phyloP scores from a whole-genome alignment of 1,140 invertebrate genomes.

The Pygmarrhopalites habei region DNA sequence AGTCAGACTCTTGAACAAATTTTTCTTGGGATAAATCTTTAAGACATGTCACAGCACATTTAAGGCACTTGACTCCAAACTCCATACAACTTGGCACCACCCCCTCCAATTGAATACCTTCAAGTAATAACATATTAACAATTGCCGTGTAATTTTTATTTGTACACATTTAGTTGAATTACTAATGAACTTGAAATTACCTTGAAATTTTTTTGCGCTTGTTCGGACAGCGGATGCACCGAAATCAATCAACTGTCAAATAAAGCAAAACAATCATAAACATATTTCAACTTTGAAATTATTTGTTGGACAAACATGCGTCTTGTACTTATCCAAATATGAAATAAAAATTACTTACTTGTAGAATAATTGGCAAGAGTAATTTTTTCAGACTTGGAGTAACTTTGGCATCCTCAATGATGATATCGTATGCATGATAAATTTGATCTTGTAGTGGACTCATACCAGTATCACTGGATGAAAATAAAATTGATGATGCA shows the following conservation, averaged over 20 bases:
- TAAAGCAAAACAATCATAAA: no score
- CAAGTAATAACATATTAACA: background rate
- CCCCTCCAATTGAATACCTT: slow-evolving; percentile 34
- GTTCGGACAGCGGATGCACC: slow-evolving; percentile 33
- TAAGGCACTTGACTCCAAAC: slow-evolving; percentile 37
- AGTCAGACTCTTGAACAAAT: slow-evolving; percentile 15
- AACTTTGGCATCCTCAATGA: slow-evolving; percentile 25
- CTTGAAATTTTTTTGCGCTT: no score
- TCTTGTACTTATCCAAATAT: no score
- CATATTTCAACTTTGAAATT: no score
- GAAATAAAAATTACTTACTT: no score
- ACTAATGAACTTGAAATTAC: no score
- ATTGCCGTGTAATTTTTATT: no score
- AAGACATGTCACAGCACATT: slow-evolving; percentile 21
- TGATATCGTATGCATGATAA: slow-evolving; percentile 31
- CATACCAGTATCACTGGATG: slow-evolving; percentile 36
- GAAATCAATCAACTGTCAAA: slow-evolving; percentile 33
- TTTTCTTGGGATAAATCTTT: slow-evolving; percentile 20
- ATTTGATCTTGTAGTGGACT: slow-evolving; percentile 38
- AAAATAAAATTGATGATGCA: slow-evolving; percentile 35
- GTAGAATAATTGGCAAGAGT: slow-evolving; percentile 28
- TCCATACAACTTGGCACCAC: slow-evolving; percentile 37
- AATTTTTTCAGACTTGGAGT: slow-evolving; percentile 20
- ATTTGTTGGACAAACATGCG: no score
- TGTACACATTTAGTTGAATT: no score